phyloP scores from a whole-genome alignment of 2,797 vertebrate genomes.

The Bovichtus variegatus region DNA sequence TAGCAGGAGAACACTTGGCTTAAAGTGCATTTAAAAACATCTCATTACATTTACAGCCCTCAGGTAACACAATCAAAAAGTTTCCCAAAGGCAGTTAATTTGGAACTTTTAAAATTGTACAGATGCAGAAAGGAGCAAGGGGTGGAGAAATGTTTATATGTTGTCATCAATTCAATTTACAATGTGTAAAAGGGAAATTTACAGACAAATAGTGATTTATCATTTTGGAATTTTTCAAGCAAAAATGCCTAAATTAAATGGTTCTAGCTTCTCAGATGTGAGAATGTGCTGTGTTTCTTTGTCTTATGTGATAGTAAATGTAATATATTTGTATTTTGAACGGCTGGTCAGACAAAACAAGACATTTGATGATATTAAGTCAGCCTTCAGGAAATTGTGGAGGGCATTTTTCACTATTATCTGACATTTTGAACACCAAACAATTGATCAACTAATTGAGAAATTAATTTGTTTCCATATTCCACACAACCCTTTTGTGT shows the following conservation, averaged over 20 bases:
- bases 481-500: background rate
- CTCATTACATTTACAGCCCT: slow-evolving; percentile 4
- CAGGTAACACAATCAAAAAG: slow-evolving; percentile 14
- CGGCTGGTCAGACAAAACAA: background rate
- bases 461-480: background rate
- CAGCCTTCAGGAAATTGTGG: no score
- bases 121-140: background rate
- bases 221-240: background rate
- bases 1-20: background rate
- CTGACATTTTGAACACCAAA: background rate
- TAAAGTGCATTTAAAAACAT: slow-evolving; percentile 13
- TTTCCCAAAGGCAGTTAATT: background rate
- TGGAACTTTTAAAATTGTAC: no score
- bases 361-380: background rate
- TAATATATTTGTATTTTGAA: background rate
- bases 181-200: background rate
- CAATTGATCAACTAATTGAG: background rate
- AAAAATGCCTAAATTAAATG: background rate
- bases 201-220: background rate
- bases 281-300: background rate
- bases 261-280: fast-evolving
- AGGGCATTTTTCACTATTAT: background rate
- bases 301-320: background rate
- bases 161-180: background rate
- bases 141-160: background rate